A percentile compares a stretch with the other conserved stretches of the same genome.
Evolutionary conservation across 2,113 vertebrate genomes (phyloP).

Genomic region (Stegostoma tigrinum): DNA sequence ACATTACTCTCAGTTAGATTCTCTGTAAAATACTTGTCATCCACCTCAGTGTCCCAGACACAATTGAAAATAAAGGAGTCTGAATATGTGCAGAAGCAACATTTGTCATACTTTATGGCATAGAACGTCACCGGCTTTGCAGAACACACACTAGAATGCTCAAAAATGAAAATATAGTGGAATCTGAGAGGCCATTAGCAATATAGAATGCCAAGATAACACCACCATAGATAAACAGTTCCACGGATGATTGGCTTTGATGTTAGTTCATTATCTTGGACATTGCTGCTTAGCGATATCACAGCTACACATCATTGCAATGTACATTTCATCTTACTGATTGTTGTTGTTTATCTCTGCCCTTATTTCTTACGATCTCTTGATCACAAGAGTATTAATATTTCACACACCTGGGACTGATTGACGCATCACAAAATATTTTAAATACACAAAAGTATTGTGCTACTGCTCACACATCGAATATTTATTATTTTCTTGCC

Average conservation of each 20-base stretch:
- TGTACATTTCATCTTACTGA: neutral
- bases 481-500: neutral
- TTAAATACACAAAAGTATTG: neutral
- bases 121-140: neutral
- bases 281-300: neutral
- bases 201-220: neutral
- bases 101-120: neutral
- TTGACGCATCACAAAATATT: neutral
- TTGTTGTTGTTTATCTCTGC: neutral
- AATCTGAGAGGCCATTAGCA: neutral
- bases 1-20: neutral
- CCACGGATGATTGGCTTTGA: neutral
- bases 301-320: neutral
- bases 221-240: neutral
- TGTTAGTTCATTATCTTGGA: neutral
- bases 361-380: too few species aligned
- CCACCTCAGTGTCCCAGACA: neutral
- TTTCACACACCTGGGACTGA: neutral
- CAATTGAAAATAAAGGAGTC: neutral
- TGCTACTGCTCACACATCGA: neutral
- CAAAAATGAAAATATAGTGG: neutral
- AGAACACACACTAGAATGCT: neutral
- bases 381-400: neutral
- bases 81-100: neutral
- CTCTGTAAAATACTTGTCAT: neutral